Base-by-base conservation (phyloP, 2,888 invertebrate species). In the Pediacus dermestoides region DNA sequence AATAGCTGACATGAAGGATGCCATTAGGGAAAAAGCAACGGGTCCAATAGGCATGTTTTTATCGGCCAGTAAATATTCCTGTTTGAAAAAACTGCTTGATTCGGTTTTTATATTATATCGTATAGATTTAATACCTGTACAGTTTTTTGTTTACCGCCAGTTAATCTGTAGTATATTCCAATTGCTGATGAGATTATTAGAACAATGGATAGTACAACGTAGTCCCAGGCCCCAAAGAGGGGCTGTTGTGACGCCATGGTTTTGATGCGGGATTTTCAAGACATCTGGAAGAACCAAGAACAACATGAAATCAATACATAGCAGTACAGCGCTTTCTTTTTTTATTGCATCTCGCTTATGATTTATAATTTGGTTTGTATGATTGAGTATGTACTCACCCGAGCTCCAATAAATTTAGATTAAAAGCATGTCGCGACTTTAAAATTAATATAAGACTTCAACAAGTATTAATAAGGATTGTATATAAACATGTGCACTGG, bases 1-100 rank as follows among this genome's bases (percentile, higher is more conserved):
- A 35, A 93, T 81, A 16, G 92, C 89, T 1, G 92, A 92, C 85
- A 93, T 88, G 64, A 92, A 92, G 23, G 90, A 89, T n/a, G 91
- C 90, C 85, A 92, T 89, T 39, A 93, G 68, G 2, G 91, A 91
- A 48, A 92, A 86, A 2, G 90, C 85, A 1, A 93, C 88, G 0
- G 92, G 89, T 4, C 74, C 64, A 52, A 87, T 74, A 3, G 84
- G 78, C 85, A 92, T 86, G 46, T 83, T 85, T 40, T 81, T 78
- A 61, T 89, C 82, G 0, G 89, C 93, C 37, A 88, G 66, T 41
- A 93, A 76, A 61, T 88, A 93, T 68, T 91, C 91, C 81, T 87
- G 68, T 36, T n/a, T 22, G 16, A 23, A 14, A 9, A 4, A 1
- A n/a, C 16, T 12, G 8, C 16, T 32, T 15, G n/a, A 25, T 10